Base-by-base conservation (phyloP, 53 echinoderm and acorn worm genomes). In the Paracentrotus lividus region DNA sequence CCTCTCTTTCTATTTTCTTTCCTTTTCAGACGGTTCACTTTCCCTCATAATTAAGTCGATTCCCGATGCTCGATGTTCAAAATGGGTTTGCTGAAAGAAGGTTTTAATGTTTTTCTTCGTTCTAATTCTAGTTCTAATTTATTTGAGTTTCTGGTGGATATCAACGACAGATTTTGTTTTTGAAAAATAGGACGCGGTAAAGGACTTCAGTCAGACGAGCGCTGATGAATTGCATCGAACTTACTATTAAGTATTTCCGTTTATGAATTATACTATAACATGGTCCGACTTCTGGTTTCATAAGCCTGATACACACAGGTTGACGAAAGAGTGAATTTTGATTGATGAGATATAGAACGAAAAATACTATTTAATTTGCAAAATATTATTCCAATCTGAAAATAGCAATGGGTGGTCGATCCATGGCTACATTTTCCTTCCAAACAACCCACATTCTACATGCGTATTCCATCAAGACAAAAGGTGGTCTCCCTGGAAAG, bases 41-140 rank as follows among this genome's bases (percentile, higher is more conserved):
- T 72, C 72, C 67, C 72, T 72, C 4, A 72, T 32, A 36, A 72
- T 72, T 72, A 72, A 38, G 36, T 42, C 72, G 32, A 72, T 72
- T 32, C 72, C 72, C 72, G 15, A 18, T 40, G 20, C 36, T 72
- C n/a, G n/a, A n/a, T n/a, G n/a, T 38, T 72, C 40, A 38, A 72
- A 72, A 72, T 40, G 18, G 4, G 18, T 38, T 72, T 36, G 72
- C 72, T 72, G 72, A 72, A 32, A 72, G 72, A 72, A 16, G 40
- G 72, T 40, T 38, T 38, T 72, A 15, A 40, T n/a, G n/a, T 6
- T 72, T 72, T 72, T 72, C 21, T 40, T 36, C 38, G 2, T 66
- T 60, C 21, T 60, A 67, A 33, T 67, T 1, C 38, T 72, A 29
- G 31, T 64, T 64, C 64, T 16, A 72, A 72, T 72, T 4, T 18